A percentile compares a stretch with the other conserved stretches of the same genome.
Evolutionary conservation across 2,113 vertebrate species (phyloP).

Genomic region (Excalfactoria chinensis): DNA sequence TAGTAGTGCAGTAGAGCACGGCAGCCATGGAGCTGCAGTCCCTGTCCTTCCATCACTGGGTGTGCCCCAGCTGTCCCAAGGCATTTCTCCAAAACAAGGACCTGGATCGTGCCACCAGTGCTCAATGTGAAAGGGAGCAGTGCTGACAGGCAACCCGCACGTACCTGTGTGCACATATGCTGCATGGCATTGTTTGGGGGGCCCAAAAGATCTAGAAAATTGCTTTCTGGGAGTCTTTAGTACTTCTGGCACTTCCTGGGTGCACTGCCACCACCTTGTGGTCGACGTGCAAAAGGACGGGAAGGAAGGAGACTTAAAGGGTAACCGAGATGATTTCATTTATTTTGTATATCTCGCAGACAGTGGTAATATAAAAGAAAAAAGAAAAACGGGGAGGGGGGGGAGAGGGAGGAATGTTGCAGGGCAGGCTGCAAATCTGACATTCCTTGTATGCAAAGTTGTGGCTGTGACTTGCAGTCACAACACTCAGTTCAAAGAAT

Average conservation of each 20-base stretch:
- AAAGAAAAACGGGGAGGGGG: too few species aligned
- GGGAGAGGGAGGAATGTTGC: not conserved
- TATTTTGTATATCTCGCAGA: accelerated
- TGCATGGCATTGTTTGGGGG: accelerated
- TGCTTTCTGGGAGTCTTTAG: not conserved
- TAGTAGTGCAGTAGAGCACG: not conserved
- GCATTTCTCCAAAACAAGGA: not conserved
- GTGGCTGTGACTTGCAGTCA: not conserved
- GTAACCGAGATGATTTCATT: not conserved
- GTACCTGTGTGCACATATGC: not conserved
- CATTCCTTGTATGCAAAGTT: not conserved
- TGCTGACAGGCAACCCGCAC: not conserved
- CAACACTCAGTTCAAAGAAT: not conserved
- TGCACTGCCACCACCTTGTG: constrained; percentile 72
- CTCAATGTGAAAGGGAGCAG: not conserved
- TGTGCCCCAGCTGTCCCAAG: not conserved
- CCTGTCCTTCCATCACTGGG: accelerated
- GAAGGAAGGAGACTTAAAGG: too few species aligned
- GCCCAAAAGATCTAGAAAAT: not conserved
- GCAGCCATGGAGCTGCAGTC: not conserved
- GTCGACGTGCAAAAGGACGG: not conserved
- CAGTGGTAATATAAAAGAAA: not conserved
- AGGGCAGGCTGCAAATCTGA: not conserved
- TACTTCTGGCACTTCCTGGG: not conserved
- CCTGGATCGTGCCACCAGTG: not conserved